These are phyloP conservation scores for Todus mexicanus DNA, from an alignment of 2,797 vertebrate genomes.

Conservation along the genomic window DNA sequence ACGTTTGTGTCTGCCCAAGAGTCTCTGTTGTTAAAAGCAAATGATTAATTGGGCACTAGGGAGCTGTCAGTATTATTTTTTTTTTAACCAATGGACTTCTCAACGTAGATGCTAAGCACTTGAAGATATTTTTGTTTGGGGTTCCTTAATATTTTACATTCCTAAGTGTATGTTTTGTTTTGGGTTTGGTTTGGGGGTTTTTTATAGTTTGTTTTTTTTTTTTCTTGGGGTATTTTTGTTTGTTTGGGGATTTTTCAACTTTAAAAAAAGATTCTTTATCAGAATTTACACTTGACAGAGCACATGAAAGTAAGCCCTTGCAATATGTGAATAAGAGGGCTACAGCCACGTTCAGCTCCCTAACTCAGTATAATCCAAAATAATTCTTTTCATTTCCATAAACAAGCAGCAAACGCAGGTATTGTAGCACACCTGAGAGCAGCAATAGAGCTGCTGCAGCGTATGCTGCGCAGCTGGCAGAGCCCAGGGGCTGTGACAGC, in stretches of 20 bases:
- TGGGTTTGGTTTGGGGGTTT: not conserved
- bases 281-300: not conserved
- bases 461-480: not conserved
- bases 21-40: slow-evolving; percentile 15
- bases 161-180: not conserved
- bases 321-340: not conserved
- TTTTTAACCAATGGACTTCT: not conserved
- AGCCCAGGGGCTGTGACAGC: not conserved
- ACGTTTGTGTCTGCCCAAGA: slow-evolving; percentile 3
- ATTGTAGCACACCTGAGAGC: not conserved
- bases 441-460: not conserved
- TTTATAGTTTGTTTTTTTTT: not conserved
- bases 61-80: slow-evolving; percentile 19
- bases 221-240: not conserved
- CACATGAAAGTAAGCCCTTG: not conserved
- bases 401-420: not conserved
- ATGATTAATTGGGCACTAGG: slow-evolving; percentile 43
- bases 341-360: not conserved
- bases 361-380: not conserved
- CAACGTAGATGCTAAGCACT: not conserved
- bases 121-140: not conserved
- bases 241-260: not conserved
- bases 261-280: not conserved
- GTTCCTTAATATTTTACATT: not conserved
- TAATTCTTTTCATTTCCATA: not conserved